Percentiles rank a stretch among this genome's conserved stretches.
Evolutionary conservation across 1,140 invertebrate genomes (phyloP).

Genomic region (Cydia strobilella): DNA sequence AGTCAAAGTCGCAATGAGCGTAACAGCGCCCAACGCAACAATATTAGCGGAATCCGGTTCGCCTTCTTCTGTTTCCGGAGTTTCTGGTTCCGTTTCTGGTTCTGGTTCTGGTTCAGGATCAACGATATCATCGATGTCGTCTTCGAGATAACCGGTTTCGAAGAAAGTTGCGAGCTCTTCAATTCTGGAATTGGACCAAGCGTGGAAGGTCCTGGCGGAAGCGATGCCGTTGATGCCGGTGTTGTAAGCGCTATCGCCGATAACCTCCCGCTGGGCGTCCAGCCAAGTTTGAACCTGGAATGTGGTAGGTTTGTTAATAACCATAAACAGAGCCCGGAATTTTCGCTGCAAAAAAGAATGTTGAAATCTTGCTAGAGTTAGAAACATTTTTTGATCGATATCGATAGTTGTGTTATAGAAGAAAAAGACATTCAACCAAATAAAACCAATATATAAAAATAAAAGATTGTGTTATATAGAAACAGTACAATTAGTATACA

Average conservation of each 20-base stretch:
- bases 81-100: background rate
- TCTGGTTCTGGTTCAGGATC: constrained; percentile 25
- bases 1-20: constrained; percentile 46
- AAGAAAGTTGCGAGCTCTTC: constrained; percentile 57
- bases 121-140: constrained; percentile 46
- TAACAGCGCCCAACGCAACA: constrained; percentile 47
- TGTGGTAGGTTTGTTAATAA: constrained; percentile 35
- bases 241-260: constrained; percentile 48
- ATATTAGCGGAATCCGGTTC: constrained; percentile 51
- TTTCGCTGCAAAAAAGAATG: too few species aligned
- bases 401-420: too few species aligned
- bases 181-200: constrained; percentile 52
- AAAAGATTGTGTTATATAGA: too few species aligned
- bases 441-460: too few species aligned
- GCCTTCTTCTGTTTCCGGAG: background rate
- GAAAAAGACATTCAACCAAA: too few species aligned
- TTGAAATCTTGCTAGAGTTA: too few species aligned
- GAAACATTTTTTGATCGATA: too few species aligned
- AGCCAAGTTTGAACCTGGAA: constrained; percentile 59
- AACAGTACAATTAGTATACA: too few species aligned
- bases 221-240: constrained; percentile 49
- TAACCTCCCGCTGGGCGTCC: constrained; percentile 43
- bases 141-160: constrained; percentile 60
- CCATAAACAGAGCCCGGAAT: too few species aligned
- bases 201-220: constrained; percentile 48